Evolutionary conservation across 2,797 vertebrate genomes (phyloP).

Genomic region (Pterois miles): DNA sequence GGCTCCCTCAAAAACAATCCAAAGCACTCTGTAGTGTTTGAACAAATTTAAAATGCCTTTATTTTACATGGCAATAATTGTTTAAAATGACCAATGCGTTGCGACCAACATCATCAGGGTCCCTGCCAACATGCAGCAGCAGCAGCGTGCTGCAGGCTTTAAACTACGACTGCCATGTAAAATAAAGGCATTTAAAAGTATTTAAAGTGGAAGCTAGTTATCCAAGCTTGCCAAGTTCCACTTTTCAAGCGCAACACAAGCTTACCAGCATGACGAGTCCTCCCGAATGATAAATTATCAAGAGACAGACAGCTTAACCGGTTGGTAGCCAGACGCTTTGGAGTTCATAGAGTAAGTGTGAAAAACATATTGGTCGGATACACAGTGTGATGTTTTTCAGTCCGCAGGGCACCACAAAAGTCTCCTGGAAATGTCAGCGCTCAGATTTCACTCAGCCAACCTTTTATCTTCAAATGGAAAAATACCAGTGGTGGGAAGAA

Average conservation of each 20-base stretch:
- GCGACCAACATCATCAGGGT: no score
- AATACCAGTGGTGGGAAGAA: background rate
- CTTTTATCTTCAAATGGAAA: background rate
- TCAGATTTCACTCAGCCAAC: conserved; percentile 2
- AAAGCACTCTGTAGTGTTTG: no score
- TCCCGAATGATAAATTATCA: background rate
- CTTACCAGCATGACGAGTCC: background rate
- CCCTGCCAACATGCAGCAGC: no score
- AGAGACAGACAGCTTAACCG: background rate
- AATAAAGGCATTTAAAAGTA: no score
- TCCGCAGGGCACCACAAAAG: background rate
- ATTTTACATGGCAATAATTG: no score
- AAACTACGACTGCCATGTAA: no score
- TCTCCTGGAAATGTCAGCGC: conserved; percentile 2
- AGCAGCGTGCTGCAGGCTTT: no score
- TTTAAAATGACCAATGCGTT: no score
- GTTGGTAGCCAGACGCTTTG: background rate
- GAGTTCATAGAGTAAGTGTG: background rate
- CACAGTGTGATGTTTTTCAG: conserved; percentile 7
- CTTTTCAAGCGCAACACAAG: background rate
- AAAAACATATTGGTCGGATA: conserved; percentile 7
- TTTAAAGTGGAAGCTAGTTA: background rate
- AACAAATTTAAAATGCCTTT: no score
- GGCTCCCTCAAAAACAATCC: no score
- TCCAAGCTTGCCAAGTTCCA: background rate